Percentiles rank a stretch among this genome's conserved stretches.
Evolutionary conservation across 2,888 invertebrate species (phyloP).

Genomic region (Watsonalla binaria): DNA sequence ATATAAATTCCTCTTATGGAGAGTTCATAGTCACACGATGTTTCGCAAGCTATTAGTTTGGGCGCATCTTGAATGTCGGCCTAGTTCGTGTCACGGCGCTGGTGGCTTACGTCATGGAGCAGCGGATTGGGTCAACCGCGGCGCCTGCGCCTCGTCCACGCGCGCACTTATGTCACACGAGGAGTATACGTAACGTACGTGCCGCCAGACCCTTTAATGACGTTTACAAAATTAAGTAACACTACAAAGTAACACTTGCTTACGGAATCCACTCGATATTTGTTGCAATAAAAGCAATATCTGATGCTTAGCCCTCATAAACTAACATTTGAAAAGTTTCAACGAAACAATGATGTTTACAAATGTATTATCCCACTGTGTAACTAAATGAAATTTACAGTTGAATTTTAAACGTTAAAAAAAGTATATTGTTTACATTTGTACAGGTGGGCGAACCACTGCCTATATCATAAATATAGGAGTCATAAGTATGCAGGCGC

Average conservation of each 20-base stretch:
- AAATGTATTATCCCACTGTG: too few species aligned
- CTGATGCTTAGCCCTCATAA: too few species aligned
- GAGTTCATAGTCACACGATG: conserved; percentile 15
- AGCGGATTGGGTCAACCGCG: conserved; percentile 61
- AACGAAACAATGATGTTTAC: too few species aligned
- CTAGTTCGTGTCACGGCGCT: conserved; percentile 47
- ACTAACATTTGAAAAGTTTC: too few species aligned
- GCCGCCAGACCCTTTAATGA: conserved; percentile 28
- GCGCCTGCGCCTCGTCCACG: conserved; percentile 47
- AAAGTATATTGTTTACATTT: conserved; percentile 11
- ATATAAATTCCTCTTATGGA: background rate
- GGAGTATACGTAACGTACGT: conserved; percentile 47
- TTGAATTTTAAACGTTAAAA: background rate
- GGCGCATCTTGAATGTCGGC: conserved; percentile 62
- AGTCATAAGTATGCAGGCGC: conserved; percentile 74
- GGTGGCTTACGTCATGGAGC: conserved; percentile 50
- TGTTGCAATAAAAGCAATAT: too few species aligned
- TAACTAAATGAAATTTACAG: too few species aligned
- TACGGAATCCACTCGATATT: background rate
- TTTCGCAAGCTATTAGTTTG: conserved; percentile 60
- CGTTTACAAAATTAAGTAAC: conserved; percentile 14
- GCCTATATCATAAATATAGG: conserved; percentile 54
- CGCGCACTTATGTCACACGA: conserved; percentile 57
- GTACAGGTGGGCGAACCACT: conserved; percentile 44
- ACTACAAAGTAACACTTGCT: conserved; percentile 19